Base-by-base conservation (phyloP, 2,797 vertebrate genomes). In the Dromococcyx pavoninus region DNA sequence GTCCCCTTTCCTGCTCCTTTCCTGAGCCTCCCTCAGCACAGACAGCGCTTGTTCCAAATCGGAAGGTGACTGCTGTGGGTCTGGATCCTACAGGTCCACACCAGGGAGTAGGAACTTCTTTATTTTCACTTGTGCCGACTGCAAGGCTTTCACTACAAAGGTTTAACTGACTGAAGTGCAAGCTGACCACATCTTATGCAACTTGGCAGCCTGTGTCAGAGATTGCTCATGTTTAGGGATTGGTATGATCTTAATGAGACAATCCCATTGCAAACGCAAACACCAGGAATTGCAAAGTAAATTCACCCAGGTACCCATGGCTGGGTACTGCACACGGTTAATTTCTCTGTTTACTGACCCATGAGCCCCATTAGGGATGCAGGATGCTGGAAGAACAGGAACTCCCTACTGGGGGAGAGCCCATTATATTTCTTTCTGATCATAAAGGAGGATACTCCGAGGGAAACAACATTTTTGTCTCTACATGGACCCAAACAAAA, bases 1-100 rank as follows among this genome's bases (percentile, higher is more conserved):
- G 0, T 73, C 90, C 94, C 90, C 90, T 92, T 89, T 94, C 92
- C 93, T 95, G 91, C 80, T 60, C 17, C 92, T 95, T 94, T 93
- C 90, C 94, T 91, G 91, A 95, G 77, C 53, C 84, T 84, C 86
- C 80, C 93, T 67, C 71, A 41, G 88, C 86, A 66, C 86, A 95
- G 80, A 93, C 93, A 64, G 81, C 1, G 66, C 75, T 67, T 41
- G 77, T 14, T 95, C 88, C 94, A 93, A 94, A 89, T 48, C 25
- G 11, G 87, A 89, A 95, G 77, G 88, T 88, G 94, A 86, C 67
- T 89, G 91, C 66, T 92, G 62, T 46, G 71, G 50, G 56, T 65
- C 74, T 6, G 39, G 78, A 73, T 48, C 46, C 46, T 48, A 48
- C 51, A 91, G 80, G 65, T 91, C 93, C 73, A 57, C 41, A 58